Conservation (phyloP, 2,113 vertebrate genomes). For the Phycodurus eques region DNA sequence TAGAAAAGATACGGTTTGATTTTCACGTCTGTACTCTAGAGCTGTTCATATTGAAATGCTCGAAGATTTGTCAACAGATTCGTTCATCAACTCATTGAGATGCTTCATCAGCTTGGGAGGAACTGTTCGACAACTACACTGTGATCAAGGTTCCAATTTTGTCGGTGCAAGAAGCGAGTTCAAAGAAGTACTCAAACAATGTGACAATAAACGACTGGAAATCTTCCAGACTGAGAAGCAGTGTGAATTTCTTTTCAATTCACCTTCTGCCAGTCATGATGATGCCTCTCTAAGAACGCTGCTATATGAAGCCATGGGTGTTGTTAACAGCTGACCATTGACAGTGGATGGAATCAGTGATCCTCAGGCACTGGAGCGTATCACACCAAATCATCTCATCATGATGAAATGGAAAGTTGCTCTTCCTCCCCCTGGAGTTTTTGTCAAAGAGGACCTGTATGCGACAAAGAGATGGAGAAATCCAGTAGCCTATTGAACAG, state of each 20-base stretch:
- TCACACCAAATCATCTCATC: constrained; percentile 9
- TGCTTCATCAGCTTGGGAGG: constrained; percentile 5
- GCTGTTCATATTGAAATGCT: constrained; percentile 14
- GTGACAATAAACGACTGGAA: neutral
- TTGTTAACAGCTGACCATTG: constrained; percentile 5
- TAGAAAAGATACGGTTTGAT: constrained; percentile 8
- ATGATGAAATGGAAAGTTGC: constrained; percentile 14
- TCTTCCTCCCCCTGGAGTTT: constrained; percentile 11
- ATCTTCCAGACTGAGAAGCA: neutral
- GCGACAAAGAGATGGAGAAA: neutral
- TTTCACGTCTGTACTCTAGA: constrained; percentile 2
- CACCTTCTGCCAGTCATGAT: neutral
- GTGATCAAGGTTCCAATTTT: neutral
- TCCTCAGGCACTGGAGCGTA: neutral
- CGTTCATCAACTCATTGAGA: constrained; percentile 13
- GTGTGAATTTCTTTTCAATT: neutral
- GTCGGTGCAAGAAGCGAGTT: neutral
- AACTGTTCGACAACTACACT: neutral
- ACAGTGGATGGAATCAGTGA: constrained; percentile 7
- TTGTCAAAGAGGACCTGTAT: constrained; percentile 5
- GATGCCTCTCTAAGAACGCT: constrained; percentile 5
- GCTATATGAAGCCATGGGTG: constrained; percentile 2
- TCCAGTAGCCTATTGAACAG: constrained; percentile 2
- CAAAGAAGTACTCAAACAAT: neutral
- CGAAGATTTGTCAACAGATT: neutral